Evolutionary conservation across 2,113 vertebrate genomes (phyloP), one percentile per base, ranked within the genome.

Genomic region (Malurus cyaneus): DNA sequence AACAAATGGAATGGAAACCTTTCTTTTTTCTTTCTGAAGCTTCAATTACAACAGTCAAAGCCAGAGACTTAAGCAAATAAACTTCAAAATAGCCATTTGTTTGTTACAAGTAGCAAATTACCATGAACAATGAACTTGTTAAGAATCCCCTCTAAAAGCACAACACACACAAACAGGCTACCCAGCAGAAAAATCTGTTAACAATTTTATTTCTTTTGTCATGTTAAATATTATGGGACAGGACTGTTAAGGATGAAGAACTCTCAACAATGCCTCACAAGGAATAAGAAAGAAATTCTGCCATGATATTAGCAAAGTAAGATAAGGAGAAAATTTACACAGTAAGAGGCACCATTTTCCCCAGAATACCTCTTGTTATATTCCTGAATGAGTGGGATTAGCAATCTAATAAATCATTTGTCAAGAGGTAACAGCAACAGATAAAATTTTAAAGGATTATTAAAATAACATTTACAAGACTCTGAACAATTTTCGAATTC

Each of bases 391-490:
- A 98, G 98, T 98, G 98, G 98, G 98, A 98, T 98, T 98, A 98
- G 98, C 98, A 98, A 99, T 98, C 98, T 98, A 98, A 98, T 98
- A 98, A 98, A 98, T 98, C 97, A 93, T 97, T 98, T 98, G 98
- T 98, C 97, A 98, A 98, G 98, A 98, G 98, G 98, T 98, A 98
- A 98, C 98, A 98, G 98, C 98, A 98, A 98, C 98, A 98, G 98
- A 98, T 98, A 98, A 98, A 98, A 97, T 98, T 98, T 99, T 98
- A 99, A 99, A 98, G 98, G 97, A 98, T 99, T 99, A 99, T 99
- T 99, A 99, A 99, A 99, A 99, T 98, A 98, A 99, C 98, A 99
- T 99, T 98, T 99, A 99, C 98, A 99, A 98, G 98, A 99, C 98
- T 98, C 97, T 98, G 98, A 99, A 98, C 98, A 98, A 98, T 98